Conservation (phyloP, 2,113 vertebrate genomes). For the Ginglymostoma cirratum region DNA sequence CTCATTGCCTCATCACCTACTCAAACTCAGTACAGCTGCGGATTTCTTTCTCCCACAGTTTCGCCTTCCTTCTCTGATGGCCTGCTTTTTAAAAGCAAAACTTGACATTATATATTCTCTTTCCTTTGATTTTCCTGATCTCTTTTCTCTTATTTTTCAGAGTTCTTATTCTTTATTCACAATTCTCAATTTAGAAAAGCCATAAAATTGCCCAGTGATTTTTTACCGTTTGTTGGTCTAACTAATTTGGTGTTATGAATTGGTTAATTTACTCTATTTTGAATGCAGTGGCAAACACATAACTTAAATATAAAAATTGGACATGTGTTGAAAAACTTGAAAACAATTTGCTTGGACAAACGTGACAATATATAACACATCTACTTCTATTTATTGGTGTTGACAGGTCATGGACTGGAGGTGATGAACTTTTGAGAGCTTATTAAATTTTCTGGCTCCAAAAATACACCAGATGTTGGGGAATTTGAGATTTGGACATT, state of each 20-base stretch:
- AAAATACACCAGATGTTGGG: not conserved
- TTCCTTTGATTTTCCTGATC: not conserved
- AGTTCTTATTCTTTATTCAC: not conserved
- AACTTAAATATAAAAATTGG: not conserved
- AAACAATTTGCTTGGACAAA: not conserved
- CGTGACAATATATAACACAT: not conserved
- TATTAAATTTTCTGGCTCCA: not conserved
- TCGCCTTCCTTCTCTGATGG: not conserved
- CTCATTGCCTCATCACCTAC: not conserved
- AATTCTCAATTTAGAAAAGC: not conserved
- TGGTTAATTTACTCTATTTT: not conserved
- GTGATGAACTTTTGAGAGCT: not conserved
- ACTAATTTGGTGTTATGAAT: not conserved
- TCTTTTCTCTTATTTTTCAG: not conserved
- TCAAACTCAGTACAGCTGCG: not conserved
- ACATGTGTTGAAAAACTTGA: not conserved
- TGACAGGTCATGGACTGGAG: not conserved
- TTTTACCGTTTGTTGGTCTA: not conserved
- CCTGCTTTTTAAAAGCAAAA: not conserved
- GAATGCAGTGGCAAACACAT: not conserved
- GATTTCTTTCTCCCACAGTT: not conserved
- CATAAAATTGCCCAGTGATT: not conserved
- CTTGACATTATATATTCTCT: not conserved
- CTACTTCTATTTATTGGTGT: not conserved
- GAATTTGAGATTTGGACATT: not conserved